Evolutionary conservation across 2,888 invertebrate genomes (phyloP), one percentile per base, ranked within the genome.

Genomic region (Pycnomerus fuliginosus): DNA sequence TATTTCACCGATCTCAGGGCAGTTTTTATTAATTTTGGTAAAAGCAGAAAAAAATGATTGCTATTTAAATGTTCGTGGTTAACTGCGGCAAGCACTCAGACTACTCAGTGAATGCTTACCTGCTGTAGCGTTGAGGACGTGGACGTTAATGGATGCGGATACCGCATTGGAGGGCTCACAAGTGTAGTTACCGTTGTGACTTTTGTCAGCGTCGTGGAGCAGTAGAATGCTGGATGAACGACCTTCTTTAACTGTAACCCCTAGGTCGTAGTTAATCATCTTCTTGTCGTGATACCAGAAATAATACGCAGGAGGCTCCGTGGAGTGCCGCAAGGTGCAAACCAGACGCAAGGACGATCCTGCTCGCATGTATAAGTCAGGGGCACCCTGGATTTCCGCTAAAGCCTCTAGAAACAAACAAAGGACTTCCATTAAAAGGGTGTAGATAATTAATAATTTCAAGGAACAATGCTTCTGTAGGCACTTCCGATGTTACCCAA

Each of bases 181-280:
- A 10, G 84, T 84, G 69, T 84, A 85, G 71, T 84, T 84, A 3
- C 85, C 85, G 16, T 83, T 82, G 61, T 84, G 83, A 38, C 67
- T 71, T 52, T 71, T 72, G 47, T 72, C 71, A 1, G 83, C 84
- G 58, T 83, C 82, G 16, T 81, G 79, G 34, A 86, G 80, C 41
- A 83, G 78, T 31, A 87, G 75, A 50, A 84, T 80, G 55, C 86
- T 87, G 24, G 81, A 80, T 45, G 80, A 76, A 17, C 76, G 71
- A 23, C 78, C 80, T 17, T 74, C 74, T 44, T 73, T 73, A 14
- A 80, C 78, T 48, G 69, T 67, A 3, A 80, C 77, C 0, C 78
- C 79, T 16, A 72, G 74, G 61, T 81, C 80, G 65, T 80, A 80
- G 66, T 80, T 81, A 60, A 81, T 80, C 80, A 81, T 80, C 14